Base-by-base conservation (phyloP, 2,888 invertebrate genomes). In the Octonoba sinensis region DNA sequence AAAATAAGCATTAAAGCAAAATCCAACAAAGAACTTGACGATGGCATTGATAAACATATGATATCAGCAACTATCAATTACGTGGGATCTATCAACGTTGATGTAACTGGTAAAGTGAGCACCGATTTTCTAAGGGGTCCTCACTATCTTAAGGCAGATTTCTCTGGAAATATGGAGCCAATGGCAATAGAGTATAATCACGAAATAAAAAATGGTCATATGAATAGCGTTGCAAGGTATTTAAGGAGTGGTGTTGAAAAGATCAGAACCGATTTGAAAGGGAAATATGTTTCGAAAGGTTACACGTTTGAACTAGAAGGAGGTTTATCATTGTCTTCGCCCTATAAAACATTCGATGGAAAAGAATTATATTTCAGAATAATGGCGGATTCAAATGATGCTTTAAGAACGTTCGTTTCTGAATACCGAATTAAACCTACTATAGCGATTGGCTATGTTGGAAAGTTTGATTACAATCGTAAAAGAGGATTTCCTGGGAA, bases 401-500 rank as follows among this genome's bases (percentile, higher is more conserved):
- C 51, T 27, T 20, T 56, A 24, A 71, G 67, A n/a, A 27, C 24
- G 1, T 82, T 82, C 16, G 51, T 72, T 51, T 46, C 82, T 0
- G 82, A 82, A 67, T 82, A 76, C 22, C 82, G 76, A 3, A 56
- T 82, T 11, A 82, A 56, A 46, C 71, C 66, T 1, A 47, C 49
- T 12, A 8, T 66, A 15, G 49, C 62, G 3, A 60, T 76, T 46
- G 71, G 71, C 1, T 82, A 82, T 22, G 67, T 66, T 11, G 82
- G 71, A 3, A 82, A 82, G 67, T 13, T 76, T n/a, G 82, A 82
- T 44, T 82, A 82, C 65, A 12, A 27, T 20, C 65, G 82, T 24
- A 82, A 82, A 46, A 64, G 76, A 67, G 82, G 82, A 24, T 82
- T 49, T 51, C 82, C 82, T 13, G 82, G 82, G 11, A 56, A 72